phyloP scores from a whole-genome alignment of 1,140 invertebrate genomes.

The Carcinoscorpius rotundicauda region DNA sequence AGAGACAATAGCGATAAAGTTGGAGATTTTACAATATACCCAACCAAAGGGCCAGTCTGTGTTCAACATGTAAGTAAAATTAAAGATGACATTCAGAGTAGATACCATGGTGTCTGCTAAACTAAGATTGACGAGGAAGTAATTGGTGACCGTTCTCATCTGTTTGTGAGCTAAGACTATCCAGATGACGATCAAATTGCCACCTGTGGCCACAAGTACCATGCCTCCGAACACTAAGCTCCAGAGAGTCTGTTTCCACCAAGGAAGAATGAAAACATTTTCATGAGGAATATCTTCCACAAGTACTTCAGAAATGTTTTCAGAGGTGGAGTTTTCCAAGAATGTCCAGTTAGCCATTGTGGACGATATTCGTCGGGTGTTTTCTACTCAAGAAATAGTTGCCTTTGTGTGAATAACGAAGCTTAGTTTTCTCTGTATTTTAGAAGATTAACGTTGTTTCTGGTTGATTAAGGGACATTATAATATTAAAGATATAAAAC shows the following conservation, averaged over 20 bases:
- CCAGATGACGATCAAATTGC: constrained; percentile 90
- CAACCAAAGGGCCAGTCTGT: constrained; percentile 87
- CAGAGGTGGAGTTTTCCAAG: too few relatives aligned
- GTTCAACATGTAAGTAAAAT: constrained; percentile 84
- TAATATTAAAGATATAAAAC: too few relatives aligned
- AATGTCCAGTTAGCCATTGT: too few relatives aligned
- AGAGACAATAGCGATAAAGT: constrained; percentile 81
- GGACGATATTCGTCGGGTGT: too few relatives aligned
- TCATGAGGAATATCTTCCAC: constrained; percentile 7
- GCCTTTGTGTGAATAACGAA: too few relatives aligned
- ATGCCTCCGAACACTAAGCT: constrained; percentile 65
- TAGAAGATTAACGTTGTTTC: too few relatives aligned
- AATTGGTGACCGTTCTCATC: constrained; percentile 92
- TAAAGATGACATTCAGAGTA: constrained; percentile 82
- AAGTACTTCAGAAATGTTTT: too few relatives aligned
- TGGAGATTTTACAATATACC: constrained; percentile 84
- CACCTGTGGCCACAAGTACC: constrained; percentile 79
- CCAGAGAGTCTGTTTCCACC: constrained; percentile 46
- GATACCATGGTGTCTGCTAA: constrained; percentile 86
- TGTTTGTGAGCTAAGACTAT: constrained; percentile 69
- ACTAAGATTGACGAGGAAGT: constrained; percentile 88
- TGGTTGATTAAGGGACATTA: too few relatives aligned
- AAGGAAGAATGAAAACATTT: constrained; percentile 54
- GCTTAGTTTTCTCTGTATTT: too few relatives aligned
- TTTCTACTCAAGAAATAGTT: too few relatives aligned